phyloP scores from a whole-genome alignment of 2,797 vertebrate species.

The Nyctibius grandis region DNA sequence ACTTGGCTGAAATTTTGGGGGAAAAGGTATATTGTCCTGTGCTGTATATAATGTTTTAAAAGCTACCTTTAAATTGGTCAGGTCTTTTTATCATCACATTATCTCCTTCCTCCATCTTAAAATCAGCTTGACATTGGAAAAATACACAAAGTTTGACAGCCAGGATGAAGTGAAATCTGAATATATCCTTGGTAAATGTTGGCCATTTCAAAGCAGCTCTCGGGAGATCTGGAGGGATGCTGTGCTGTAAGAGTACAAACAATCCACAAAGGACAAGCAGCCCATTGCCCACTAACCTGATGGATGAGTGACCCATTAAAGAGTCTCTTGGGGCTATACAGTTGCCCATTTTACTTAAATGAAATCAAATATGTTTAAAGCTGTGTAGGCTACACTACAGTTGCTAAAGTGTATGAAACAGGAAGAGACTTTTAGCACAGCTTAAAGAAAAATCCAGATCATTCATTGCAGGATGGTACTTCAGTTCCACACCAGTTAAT shows the following conservation, averaged over 20 bases:
- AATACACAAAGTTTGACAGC: conserved; percentile 65
- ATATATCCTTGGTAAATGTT: conserved; percentile 7
- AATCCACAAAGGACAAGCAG: conserved; percentile 6
- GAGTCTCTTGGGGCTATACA: conserved; percentile 16
- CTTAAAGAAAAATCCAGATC: not conserved
- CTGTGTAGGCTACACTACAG: not conserved
- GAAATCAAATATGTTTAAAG: conserved; percentile 40
- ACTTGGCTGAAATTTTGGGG: not conserved
- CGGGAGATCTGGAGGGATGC: not conserved
- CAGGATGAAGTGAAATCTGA: conserved; percentile 13
- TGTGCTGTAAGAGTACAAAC: conserved; percentile 31
- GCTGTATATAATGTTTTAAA: not conserved
- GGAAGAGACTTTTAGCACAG: not conserved
- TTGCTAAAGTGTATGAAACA: not conserved
- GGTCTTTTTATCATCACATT: conserved; percentile 50
- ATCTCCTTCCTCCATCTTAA: conserved; percentile 56
- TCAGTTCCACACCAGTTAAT: not conserved
- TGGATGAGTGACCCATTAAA: conserved; percentile 53
- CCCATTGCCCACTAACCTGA: not conserved
- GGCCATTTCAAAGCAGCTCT: not conserved
- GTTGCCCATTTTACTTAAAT: conserved; percentile 44
- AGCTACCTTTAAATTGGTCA: not conserved
- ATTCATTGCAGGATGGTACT: not conserved
- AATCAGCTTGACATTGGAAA: conserved; percentile 44
- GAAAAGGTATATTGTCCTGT: not conserved